Conservation (phyloP, 2,888 invertebrate genomes). For the Dryococelus australis region DNA sequence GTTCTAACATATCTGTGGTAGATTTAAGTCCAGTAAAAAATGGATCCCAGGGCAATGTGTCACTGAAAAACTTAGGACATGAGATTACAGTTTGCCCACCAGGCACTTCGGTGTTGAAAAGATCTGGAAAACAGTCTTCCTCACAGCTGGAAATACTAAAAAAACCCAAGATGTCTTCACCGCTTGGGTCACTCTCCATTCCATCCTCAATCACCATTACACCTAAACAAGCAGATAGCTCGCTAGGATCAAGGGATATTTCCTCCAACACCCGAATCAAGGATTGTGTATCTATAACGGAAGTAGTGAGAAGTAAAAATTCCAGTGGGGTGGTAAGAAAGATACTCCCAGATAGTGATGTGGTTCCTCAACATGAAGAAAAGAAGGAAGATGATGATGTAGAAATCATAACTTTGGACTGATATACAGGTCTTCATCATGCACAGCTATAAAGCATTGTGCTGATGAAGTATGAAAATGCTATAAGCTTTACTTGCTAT, state of each 20-base stretch:
- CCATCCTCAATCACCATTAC: slow-evolving; percentile 42
- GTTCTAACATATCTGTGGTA: not conserved
- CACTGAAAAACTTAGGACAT: slow-evolving; percentile 33
- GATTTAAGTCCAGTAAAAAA: not conserved
- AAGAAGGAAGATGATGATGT: slow-evolving; percentile 33
- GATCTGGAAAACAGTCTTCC: slow-evolving; percentile 27
- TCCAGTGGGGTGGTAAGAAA: not conserved
- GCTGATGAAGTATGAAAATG: not conserved
- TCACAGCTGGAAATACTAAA: slow-evolving; percentile 30
- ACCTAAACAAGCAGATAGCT: slow-evolving; percentile 56
- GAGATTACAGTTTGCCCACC: slow-evolving; percentile 36
- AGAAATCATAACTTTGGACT: slow-evolving; percentile 46
- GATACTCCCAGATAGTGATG: not conserved
- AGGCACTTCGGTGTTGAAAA: slow-evolving; percentile 28
- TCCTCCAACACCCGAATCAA: slow-evolving; percentile 25
- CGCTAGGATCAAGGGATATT: slow-evolving; percentile 52
- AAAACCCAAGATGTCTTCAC: slow-evolving; percentile 26
- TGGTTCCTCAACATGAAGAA: slow-evolving; percentile 34
- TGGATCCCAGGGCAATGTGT: not conserved
- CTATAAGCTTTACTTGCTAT: not conserved
- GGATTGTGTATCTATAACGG: slow-evolving; percentile 36
- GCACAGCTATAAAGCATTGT: not conserved
- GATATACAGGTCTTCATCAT: not conserved
- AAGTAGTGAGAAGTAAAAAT: slow-evolving; percentile 24
- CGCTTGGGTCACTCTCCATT: slow-evolving; percentile 28